These are phyloP conservation scores for Cephus runcator DNA, from an alignment of 2,888 invertebrate genomes.

Conservation along the genomic window DNA sequence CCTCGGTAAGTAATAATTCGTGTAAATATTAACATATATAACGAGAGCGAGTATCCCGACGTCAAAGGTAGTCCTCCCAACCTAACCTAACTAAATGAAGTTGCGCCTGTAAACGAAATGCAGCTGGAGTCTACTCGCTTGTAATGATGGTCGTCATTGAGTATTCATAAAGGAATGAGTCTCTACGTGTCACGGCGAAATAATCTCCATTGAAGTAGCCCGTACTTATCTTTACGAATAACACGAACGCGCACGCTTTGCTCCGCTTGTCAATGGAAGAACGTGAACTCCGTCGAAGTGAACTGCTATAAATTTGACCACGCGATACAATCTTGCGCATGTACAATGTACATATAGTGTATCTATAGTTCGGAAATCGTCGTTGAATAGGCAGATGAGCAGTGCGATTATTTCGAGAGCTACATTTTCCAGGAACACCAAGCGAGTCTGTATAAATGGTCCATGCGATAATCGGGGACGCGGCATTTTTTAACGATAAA, in stretches of 20 bases:
- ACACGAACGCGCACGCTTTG: not conserved
- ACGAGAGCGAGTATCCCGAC: not conserved
- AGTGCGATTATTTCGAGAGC: not conserved
- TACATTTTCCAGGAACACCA: not conserved
- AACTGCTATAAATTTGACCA: not conserved
- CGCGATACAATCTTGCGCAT: too few relatives aligned
- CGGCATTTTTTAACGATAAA: not conserved
- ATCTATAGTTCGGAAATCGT: not conserved
- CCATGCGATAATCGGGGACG: not conserved
- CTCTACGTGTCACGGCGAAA: not conserved
- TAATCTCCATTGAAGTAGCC: not conserved
- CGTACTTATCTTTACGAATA: not conserved
- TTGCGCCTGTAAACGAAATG: not conserved
- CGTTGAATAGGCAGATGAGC: not conserved
- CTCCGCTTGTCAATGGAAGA: not conserved
- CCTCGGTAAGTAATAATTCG: not conserved
- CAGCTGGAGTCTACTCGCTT: not conserved
- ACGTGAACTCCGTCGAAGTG: not conserved
- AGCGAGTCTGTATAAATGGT: not conserved
- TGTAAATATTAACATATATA: not conserved
- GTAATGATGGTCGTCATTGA: not conserved
- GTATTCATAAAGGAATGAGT: not conserved
- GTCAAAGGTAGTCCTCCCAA: not conserved
- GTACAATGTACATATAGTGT: not conserved
- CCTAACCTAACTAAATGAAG: not conserved